Evolutionary conservation across 2,797 vertebrate species (phyloP).

Genomic region (Gymnothorax javanicus): DNA sequence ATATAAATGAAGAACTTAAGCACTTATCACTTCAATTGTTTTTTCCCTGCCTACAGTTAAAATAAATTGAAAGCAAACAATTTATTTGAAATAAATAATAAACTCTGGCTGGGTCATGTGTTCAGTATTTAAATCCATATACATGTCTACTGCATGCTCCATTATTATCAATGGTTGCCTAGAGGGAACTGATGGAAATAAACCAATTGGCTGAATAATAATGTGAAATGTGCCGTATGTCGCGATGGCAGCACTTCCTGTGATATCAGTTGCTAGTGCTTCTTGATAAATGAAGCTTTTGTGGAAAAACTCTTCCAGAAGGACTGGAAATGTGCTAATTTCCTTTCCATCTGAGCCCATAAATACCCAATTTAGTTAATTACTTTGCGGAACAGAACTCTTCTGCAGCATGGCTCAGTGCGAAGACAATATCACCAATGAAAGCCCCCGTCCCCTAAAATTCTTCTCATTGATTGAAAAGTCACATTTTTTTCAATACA

Average conservation of each 20-base stretch:
- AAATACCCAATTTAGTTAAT: conserved; percentile 26
- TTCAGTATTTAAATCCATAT: conserved; percentile 32
- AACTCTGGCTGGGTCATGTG: conserved; percentile 6
- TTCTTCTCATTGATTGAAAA: not conserved
- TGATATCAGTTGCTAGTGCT: conserved; percentile 34
- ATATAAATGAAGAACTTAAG: not conserved
- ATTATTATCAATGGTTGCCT: conserved; percentile 47
- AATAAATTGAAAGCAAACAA: not conserved
- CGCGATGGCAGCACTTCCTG: conserved; percentile 31
- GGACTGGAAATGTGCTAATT: conserved; percentile 14
- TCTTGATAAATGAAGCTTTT: conserved; percentile 36
- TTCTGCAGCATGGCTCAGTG: conserved; percentile 10
- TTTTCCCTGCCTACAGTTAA: not conserved
- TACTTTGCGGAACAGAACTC: conserved; percentile 23
- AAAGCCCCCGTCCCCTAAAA: not conserved
- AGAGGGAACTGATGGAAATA: conserved; percentile 37
- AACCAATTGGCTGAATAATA: conserved; percentile 31
- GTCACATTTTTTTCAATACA: not conserved
- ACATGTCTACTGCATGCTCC: conserved; percentile 34
- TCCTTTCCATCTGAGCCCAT: conserved; percentile 32
- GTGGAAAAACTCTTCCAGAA: conserved; percentile 14
- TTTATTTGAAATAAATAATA: conserved; percentile 18
- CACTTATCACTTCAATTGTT: not conserved
- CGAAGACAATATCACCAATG: conserved; percentile 11
- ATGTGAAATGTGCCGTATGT: conserved; percentile 42